phyloP scores from a whole-genome alignment of 2,888 invertebrate genomes.

The Drosophila aldrichi region DNA sequence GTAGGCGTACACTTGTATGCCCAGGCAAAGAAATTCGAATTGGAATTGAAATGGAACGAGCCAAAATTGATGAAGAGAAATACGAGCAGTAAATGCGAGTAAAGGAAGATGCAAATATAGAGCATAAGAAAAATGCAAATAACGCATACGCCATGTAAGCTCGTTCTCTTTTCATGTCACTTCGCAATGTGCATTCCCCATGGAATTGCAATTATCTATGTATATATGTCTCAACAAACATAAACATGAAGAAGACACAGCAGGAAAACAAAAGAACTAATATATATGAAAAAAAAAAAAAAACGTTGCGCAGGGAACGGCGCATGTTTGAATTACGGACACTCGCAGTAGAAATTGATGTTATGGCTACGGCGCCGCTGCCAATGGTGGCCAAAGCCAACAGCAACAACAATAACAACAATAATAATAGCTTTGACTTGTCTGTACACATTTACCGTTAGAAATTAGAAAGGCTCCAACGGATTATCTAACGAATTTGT shows the following conservation, averaged over 20 bases:
- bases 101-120: conserved; percentile 29
- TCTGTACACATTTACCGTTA: conserved; percentile 16
- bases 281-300: conserved; percentile 30
- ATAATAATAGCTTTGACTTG: not conserved
- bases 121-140: conserved; percentile 22
- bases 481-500: conserved; percentile 43
- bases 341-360: conserved; percentile 73
- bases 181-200: not conserved
- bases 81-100: conserved; percentile 16
- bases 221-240: not conserved
- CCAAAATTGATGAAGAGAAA: conserved; percentile 1
- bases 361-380: conserved; percentile 63
- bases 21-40: conserved; percentile 45
- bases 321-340: conserved; percentile 86
- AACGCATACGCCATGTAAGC: conserved; percentile 61
- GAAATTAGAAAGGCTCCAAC: conserved; percentile 31
- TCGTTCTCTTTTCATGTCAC: not conserved
- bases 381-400: conserved; percentile 38
- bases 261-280: not conserved
- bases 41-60: conserved; percentile 39
- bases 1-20: conserved; percentile 28
- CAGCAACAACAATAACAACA: conserved; percentile 13
- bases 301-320: conserved; percentile 83
- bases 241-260: not conserved
- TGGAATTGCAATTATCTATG: not conserved